Evolutionary conservation across 1,140 invertebrate genomes (phyloP).

Genomic region (Drepana arcuata): DNA sequence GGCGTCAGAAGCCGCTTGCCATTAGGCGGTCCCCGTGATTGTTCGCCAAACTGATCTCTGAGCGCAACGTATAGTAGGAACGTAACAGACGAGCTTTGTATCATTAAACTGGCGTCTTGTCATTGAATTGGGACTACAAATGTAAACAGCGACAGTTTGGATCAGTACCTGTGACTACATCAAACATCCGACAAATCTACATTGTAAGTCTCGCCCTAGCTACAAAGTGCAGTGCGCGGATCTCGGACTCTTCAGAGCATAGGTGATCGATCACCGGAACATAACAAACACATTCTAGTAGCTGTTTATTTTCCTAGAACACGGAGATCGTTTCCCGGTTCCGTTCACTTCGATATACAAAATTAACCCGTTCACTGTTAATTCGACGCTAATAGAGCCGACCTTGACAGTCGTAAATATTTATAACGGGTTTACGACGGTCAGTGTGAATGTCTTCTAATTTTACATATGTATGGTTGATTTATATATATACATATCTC

Average conservation of each 20-base stretch:
- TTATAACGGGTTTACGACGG: conserved; percentile 32
- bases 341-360: conserved; percentile 12
- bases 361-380: conserved; percentile 19
- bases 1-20: no score
- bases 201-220: no score
- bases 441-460: conserved; percentile 43
- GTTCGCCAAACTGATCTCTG: no score
- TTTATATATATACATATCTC: no score
- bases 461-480: no score
- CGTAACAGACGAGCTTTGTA: no score
- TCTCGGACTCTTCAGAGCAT: conserved; percentile 13
- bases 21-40: no score
- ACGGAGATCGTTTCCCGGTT: conserved; percentile 5
- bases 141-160: no score
- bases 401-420: conserved; percentile 35
- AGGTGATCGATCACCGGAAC: conserved; percentile 12
- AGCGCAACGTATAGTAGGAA: no score
- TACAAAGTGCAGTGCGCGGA: conserved; percentile 6
- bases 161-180: no score
- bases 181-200: no score
- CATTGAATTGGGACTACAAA: no score
- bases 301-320: conserved; percentile 7
- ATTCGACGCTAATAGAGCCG: conserved; percentile 25
- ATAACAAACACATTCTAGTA: conserved; percentile 19
- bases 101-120: background rate